A percentile compares a stretch with the other conserved stretches of the same genome.
Conservation (phyloP, 2,797 vertebrate species). For the Rhinella marina region DNA sequence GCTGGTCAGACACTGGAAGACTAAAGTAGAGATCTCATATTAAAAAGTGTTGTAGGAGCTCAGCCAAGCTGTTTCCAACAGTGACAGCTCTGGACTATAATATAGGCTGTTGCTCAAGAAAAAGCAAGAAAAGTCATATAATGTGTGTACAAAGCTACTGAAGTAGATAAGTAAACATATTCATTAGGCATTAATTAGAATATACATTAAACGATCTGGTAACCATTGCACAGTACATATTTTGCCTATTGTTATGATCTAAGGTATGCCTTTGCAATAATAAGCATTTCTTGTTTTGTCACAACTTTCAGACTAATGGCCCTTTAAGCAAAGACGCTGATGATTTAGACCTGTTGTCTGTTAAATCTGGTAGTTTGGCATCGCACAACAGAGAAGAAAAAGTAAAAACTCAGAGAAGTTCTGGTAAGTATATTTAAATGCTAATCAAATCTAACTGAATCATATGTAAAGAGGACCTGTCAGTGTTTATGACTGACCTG, state of each 20-base stretch:
- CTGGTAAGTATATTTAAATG: constrained; percentile 79
- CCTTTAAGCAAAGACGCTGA: constrained; percentile 79
- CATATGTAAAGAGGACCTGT: background rate
- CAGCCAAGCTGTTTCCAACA: background rate
- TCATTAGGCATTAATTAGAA: background rate
- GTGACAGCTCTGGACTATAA: background rate
- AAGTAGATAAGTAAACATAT: background rate
- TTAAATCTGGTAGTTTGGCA: constrained; percentile 76
- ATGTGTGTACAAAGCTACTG: background rate
- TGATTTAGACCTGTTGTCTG: constrained; percentile 78
- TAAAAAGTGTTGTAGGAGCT: too few relatives aligned
- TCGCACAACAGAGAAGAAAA: constrained; percentile 77
- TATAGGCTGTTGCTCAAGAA: background rate
- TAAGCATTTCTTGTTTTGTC: background rate
- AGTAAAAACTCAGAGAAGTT: constrained; percentile 73
- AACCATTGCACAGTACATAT: constrained; percentile 70
- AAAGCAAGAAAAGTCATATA: background rate
- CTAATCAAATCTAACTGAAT: background rate
- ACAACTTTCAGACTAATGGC: constrained; percentile 75
- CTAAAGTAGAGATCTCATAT: too few relatives aligned
- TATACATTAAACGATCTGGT: too few relatives aligned
- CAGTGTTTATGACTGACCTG: too few relatives aligned
- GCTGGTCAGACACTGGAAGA: too few relatives aligned
- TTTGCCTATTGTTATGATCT: constrained; percentile 68
- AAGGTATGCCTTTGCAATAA: background rate